A percentile compares a stretch with the other conserved stretches of the same genome.
These are phyloP conservation scores for Coregonus clupeaformis DNA, from an alignment of 2,113 vertebrate genomes.

Conservation along the genomic window DNA sequence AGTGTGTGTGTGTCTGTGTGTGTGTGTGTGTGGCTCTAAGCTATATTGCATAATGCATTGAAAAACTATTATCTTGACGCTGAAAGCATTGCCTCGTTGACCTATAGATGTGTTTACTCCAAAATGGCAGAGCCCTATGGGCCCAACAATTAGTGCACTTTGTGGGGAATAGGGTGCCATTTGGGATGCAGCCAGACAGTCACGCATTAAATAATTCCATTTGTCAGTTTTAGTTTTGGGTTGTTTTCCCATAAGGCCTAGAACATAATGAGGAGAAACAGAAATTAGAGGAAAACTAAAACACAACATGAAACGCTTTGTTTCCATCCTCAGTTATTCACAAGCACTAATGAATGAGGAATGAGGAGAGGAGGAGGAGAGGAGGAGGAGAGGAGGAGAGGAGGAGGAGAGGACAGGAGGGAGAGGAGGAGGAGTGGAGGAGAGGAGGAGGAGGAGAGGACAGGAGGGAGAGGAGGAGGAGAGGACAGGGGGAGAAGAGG, in stretches of 20 bases:
- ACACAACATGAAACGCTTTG: slow-evolving; percentile 42
- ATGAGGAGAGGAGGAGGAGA: slow-evolving; percentile 38
- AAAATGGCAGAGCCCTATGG: no score
- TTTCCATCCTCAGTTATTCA: slow-evolving; percentile 65
- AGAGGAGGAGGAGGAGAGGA: no score
- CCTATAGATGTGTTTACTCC: no score
- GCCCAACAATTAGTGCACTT: no score
- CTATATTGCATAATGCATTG: no score
- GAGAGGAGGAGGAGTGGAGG: no score
- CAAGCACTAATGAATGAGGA: slow-evolving; percentile 52
- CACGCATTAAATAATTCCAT: slow-evolving; percentile 69
- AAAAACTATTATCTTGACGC: no score
- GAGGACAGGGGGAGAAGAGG: no score
- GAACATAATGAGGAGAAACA: slow-evolving; percentile 58
- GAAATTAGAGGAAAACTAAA: slow-evolving; percentile 28
- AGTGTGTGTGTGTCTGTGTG: neutral
- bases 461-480: no score
- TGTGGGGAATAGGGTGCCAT: no score
- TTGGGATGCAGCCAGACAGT: slow-evolving; percentile 4
- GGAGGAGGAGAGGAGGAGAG: slow-evolving; percentile 14
- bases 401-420: no score
- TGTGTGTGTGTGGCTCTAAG: neutral
- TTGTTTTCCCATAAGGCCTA: slow-evolving; percentile 51
- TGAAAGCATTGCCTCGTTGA: no score
- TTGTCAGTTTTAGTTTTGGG: slow-evolving; percentile 70